These are phyloP conservation scores for Gobio gobio DNA, from an alignment of 2,113 vertebrate genomes.

Conservation along the genomic window DNA sequence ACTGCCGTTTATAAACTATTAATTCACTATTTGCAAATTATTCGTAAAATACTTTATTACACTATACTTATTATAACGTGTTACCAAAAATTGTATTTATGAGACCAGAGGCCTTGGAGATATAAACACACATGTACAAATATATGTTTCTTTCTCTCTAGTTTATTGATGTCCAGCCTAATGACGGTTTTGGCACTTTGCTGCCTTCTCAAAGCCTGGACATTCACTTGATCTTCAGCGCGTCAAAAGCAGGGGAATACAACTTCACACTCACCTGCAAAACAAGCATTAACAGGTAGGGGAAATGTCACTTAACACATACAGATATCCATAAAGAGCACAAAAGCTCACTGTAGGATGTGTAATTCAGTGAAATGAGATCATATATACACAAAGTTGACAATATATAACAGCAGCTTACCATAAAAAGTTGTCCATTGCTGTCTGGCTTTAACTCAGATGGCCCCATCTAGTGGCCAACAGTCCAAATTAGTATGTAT, in stretches of 20 bases:
- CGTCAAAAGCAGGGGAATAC: slow-evolving; percentile 80
- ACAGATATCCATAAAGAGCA: background rate
- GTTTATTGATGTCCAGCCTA: slow-evolving; percentile 90
- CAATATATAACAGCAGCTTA: background rate
- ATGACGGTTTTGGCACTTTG: slow-evolving; percentile 85
- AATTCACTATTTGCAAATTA: too few species aligned
- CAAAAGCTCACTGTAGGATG: background rate
- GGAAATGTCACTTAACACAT: background rate
- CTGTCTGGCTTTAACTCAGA: background rate
- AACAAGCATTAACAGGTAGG: slow-evolving; percentile 85
- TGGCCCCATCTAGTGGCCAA: background rate
- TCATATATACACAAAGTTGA: background rate
- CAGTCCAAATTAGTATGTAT: background rate
- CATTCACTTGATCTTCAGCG: slow-evolving; percentile 86
- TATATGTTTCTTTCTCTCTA: slow-evolving; percentile 61
- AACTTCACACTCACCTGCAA: slow-evolving; percentile 87
- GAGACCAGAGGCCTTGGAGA: background rate
- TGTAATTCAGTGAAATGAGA: background rate
- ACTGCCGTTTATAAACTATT: too few species aligned
- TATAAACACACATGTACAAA: background rate
- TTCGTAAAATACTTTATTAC: too few species aligned
- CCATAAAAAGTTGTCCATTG: background rate
- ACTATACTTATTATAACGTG: too few species aligned
- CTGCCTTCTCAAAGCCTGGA: slow-evolving; percentile 85
- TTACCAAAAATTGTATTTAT: background rate